These are phyloP conservation scores for Aphodius sticticus DNA, from an alignment of 2,888 invertebrate genomes.

Conservation along the genomic window DNA sequence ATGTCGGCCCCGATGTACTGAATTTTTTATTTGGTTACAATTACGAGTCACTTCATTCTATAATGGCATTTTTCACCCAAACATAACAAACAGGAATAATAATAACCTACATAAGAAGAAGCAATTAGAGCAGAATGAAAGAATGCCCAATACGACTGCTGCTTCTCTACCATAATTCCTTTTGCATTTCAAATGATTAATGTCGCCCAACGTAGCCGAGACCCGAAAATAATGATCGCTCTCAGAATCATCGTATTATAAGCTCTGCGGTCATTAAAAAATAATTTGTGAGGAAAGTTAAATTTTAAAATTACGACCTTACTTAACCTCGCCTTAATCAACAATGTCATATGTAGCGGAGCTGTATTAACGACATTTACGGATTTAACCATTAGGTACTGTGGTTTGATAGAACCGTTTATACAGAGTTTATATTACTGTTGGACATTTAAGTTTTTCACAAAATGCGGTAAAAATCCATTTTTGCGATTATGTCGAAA, in stretches of 20 bases:
- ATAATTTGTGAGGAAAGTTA: neutral
- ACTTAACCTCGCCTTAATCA: neutral
- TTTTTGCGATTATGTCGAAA: no score
- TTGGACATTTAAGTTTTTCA: no score
- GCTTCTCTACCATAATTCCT: neutral
- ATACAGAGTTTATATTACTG: no score
- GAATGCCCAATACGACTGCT: neutral
- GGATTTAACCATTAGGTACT: no score
- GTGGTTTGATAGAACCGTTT: no score
- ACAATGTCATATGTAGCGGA: neutral
- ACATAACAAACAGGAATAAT: neutral
- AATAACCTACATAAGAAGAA: neutral
- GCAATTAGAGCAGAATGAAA: neutral
- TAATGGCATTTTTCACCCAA: neutral
- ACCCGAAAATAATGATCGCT: neutral
- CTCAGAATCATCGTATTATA: neutral
- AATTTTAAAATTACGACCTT: neutral
- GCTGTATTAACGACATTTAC: no score
- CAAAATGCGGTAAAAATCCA: no score
- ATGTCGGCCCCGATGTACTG: no score
- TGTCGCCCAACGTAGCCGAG: neutral
- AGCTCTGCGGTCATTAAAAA: neutral
- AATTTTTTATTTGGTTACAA: no score
- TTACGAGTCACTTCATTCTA: neutral
- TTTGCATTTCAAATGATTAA: slow-evolving; percentile 4